phyloP scores from a whole-genome alignment of 2,888 invertebrate genomes.

The Drosophila monieri region DNA sequence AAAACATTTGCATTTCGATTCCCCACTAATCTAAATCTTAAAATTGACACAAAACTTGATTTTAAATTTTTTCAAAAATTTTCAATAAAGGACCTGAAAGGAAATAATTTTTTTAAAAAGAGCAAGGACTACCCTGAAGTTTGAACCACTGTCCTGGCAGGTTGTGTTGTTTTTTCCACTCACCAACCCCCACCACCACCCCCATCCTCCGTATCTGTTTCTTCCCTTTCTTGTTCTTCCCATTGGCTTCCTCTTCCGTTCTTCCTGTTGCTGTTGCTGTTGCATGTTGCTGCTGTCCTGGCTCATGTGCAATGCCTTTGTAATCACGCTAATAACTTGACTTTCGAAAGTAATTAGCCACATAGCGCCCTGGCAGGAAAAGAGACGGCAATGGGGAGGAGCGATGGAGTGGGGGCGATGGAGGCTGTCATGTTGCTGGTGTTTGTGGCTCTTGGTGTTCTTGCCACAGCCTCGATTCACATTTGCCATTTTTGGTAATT shows the following conservation, averaged over 20 bases:
- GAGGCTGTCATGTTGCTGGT: constrained; percentile 34
- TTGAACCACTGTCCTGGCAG: neutral
- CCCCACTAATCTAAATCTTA: too few relatives aligned
- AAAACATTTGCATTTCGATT: neutral
- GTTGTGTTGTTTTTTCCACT: neutral
- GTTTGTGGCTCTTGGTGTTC: constrained; percentile 10
- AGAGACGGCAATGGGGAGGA: neutral
- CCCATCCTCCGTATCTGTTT: constrained; percentile 1
- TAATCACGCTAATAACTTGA: constrained; percentile 80
- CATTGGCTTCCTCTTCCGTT: constrained; percentile 9
- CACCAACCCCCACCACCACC: neutral
- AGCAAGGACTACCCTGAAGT: neutral
- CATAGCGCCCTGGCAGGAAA: constrained; percentile 59
- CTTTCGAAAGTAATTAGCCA: constrained; percentile 78
- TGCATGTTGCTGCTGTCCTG: constrained; percentile 29
- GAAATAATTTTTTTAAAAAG: neutral
- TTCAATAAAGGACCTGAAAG: too few relatives aligned
- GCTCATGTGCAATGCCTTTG: constrained; percentile 65
- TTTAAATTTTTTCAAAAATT: neutral
- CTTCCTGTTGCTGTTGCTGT: constrained; percentile 13
- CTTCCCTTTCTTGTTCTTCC: constrained; percentile 28
- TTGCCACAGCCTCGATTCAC: constrained; percentile 23
- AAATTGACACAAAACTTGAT: too few relatives aligned
- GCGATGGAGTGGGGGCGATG: constrained; percentile 10
- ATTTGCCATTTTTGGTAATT: constrained; percentile 69